A percentile compares a stretch with the other conserved stretches of the same genome.
Conservation (phyloP, 2,113 vertebrate species). For the Anarrhichthys ocellatus region DNA sequence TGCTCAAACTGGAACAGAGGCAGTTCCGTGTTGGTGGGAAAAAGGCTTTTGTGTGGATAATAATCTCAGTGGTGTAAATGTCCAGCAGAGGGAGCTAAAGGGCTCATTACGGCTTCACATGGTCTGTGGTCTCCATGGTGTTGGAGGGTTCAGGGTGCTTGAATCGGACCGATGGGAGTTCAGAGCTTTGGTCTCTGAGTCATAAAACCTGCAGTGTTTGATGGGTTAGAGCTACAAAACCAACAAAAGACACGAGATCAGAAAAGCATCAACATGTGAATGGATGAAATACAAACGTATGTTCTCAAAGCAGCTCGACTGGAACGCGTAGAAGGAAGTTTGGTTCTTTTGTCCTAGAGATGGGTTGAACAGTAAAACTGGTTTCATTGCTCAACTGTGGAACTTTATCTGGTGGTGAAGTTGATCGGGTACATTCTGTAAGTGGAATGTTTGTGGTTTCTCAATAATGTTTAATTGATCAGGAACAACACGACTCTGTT, state of each 20-base stretch:
- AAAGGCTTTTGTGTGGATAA: not conserved
- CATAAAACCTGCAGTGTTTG: not conserved
- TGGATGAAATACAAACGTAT: not conserved
- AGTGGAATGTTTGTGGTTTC: not conserved
- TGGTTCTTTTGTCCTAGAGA: not conserved
- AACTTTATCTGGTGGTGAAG: not conserved
- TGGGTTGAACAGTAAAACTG: constrained; percentile 9
- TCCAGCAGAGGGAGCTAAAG: constrained; percentile 30
- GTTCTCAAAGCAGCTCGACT: not conserved
- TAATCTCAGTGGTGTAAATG: not conserved
- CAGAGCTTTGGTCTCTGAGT: not conserved
- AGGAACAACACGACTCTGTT: not conserved
- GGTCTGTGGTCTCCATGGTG: not conserved
- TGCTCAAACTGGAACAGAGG: too few relatives aligned
- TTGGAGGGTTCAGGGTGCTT: not conserved
- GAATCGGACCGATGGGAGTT: not conserved
- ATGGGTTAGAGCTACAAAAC: not conserved
- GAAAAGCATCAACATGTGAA: too few relatives aligned
- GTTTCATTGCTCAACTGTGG: not conserved
- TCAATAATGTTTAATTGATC: not conserved
- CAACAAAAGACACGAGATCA: not conserved
- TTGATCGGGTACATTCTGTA: not conserved
- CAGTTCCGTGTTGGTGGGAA: too few relatives aligned
- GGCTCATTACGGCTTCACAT: not conserved
- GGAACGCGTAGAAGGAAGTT: not conserved